These are phyloP conservation scores for Spea hammondii DNA, from an alignment of 2,797 vertebrate genomes.

Conservation along the genomic window DNA sequence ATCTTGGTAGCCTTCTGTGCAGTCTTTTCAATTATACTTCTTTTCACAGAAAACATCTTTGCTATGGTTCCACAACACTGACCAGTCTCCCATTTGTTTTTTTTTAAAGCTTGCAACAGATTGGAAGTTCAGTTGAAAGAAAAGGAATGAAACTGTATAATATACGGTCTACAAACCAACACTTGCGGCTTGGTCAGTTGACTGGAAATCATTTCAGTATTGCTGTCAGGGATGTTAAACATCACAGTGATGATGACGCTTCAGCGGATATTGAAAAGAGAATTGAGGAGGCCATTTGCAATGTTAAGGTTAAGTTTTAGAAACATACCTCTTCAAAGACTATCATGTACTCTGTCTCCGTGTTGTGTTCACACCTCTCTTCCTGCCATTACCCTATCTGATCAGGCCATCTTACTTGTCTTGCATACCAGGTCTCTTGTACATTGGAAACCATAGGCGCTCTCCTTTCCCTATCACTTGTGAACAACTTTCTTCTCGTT, in stretches of 20 bases:
- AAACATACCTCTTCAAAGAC: background rate
- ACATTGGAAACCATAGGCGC: no score
- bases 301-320: slow-evolving; percentile 74
- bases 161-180: slow-evolving; percentile 69
- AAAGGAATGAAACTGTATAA: slow-evolving; percentile 79
- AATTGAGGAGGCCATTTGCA: slow-evolving; percentile 81
- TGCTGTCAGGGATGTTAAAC: slow-evolving; percentile 78
- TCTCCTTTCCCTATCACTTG: no score
- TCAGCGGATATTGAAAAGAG: slow-evolving; percentile 65
- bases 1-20: no score
- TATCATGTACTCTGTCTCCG: no score
- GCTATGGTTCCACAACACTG: background rate
- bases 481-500: no score
- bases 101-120: slow-evolving; percentile 74
- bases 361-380: no score
- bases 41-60: no score
- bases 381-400: no score
- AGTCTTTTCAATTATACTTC: no score
- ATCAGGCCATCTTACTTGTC: no score
- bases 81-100: background rate
- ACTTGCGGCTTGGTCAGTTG: slow-evolving; percentile 83
- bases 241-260: slow-evolving; percentile 58
- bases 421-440: no score
- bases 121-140: slow-evolving; percentile 72
- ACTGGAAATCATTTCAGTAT: slow-evolving; percentile 91